These are phyloP conservation scores for Entomobrya multifasciata DNA, from an alignment of 2,888 invertebrate species.

Conservation along the genomic window DNA sequence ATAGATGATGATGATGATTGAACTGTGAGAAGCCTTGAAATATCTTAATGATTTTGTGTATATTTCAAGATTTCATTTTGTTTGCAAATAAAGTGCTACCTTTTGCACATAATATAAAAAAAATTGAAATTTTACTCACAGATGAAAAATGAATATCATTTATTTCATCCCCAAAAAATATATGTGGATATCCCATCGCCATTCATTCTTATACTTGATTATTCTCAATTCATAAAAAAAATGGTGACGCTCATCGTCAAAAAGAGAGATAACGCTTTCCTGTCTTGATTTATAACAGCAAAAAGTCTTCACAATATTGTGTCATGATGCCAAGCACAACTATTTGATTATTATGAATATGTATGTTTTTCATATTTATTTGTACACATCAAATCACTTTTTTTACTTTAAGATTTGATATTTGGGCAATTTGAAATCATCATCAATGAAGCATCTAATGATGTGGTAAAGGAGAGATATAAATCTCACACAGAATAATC, in stretches of 20 bases:
- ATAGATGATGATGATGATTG: constrained; percentile 24
- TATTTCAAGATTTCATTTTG: constrained; percentile 1
- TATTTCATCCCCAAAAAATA: constrained; percentile 29
- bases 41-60: constrained; percentile 38
- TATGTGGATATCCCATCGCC: constrained; percentile 23
- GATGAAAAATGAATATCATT: neutral
- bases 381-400: too few relatives aligned
- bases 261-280: neutral
- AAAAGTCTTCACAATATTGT: constrained; percentile 6
- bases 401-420: neutral
- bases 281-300: neutral
- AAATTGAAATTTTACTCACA: neutral
- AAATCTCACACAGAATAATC: neutral
- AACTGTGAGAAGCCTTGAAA: constrained; percentile 58
- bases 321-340: neutral
- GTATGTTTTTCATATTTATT: too few relatives aligned
- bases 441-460: constrained; percentile 33
- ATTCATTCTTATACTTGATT: constrained; percentile 26
- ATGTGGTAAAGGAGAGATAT: constrained; percentile 7
- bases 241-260: neutral
- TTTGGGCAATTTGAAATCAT: constrained; percentile 1
- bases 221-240: neutral
- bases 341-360: too few relatives aligned
- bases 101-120: neutral
- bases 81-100: too few relatives aligned